These are phyloP conservation scores for Neosalanx taihuensis DNA, from an alignment of 2,797 vertebrate species.

Conservation along the genomic window DNA sequence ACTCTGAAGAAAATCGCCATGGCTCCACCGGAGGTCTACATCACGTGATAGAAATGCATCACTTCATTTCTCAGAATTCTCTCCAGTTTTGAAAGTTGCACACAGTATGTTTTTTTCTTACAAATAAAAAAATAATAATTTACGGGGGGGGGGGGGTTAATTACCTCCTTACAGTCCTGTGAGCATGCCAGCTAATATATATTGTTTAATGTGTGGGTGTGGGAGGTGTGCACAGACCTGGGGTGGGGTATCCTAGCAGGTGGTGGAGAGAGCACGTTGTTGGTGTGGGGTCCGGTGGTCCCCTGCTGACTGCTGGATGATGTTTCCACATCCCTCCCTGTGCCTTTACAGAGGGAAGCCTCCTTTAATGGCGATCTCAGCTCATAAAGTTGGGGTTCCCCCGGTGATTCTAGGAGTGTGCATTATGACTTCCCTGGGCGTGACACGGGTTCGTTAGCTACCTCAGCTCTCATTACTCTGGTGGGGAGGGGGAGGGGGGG, in stretches of 20 bases:
- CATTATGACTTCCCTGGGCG: neutral
- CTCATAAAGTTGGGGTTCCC: constrained; percentile 53
- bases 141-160: constrained; percentile 40
- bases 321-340: constrained; percentile 51
- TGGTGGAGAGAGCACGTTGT: neutral
- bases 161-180: constrained; percentile 41
- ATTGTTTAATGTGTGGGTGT: constrained; percentile 10
- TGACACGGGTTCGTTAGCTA: neutral
- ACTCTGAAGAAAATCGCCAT: neutral
- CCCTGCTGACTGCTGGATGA: constrained; percentile 37
- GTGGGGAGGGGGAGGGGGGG: neutral
- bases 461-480: neutral
- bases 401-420: constrained; percentile 32
- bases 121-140: constrained; percentile 61
- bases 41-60: constrained; percentile 43
- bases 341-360: constrained; percentile 54
- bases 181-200: constrained; percentile 12
- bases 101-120: constrained; percentile 28
- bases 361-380: constrained; percentile 33
- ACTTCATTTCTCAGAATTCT: constrained; percentile 2
- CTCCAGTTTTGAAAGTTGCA: neutral
- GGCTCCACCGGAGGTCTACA: constrained; percentile 49
- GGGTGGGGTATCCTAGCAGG: neutral
- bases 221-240: neutral
- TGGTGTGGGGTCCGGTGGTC: constrained; percentile 53